Evolutionary conservation across 2,797 vertebrate species (phyloP).

Genomic region (Schizothorax lantsangensis): DNA sequence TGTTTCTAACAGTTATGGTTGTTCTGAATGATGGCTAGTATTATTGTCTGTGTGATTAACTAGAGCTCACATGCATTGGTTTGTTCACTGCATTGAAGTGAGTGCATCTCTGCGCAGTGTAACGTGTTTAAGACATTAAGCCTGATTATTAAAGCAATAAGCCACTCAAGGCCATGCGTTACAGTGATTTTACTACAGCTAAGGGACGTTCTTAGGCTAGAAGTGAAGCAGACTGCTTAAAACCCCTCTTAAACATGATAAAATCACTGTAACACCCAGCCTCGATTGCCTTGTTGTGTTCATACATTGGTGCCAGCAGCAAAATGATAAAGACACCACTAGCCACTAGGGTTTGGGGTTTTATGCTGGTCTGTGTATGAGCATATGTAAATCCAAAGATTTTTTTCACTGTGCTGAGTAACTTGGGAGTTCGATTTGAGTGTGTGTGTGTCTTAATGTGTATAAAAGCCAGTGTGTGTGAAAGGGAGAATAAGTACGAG

Average conservation of each 20-base stretch:
- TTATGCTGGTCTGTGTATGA: slow-evolving; percentile 24
- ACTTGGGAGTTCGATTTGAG: not conserved
- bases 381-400: slow-evolving; percentile 25
- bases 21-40: not conserved
- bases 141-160: slow-evolving; percentile 38
- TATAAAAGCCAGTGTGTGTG: slow-evolving; percentile 23
- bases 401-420: not conserved
- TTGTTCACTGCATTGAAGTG: not conserved
- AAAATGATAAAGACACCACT: not conserved
- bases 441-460: slow-evolving; percentile 17
- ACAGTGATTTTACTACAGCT: not conserved
- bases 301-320: not conserved
- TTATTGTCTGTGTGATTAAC: slow-evolving; percentile 15
- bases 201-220: not conserved
- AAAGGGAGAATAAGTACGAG: slow-evolving; percentile 34
- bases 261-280: not conserved
- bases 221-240: slow-evolving; percentile 21
- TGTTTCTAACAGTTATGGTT: not conserved
- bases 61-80: not conserved
- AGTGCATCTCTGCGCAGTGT: not conserved
- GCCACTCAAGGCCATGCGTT: not conserved
- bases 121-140: slow-evolving; percentile 19
- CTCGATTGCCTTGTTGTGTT: not conserved
- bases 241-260: not conserved
- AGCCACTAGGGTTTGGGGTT: not conserved